phyloP scores from a whole-genome alignment of 2,113 vertebrate species.

The Brachypodius melanocephalos region DNA sequence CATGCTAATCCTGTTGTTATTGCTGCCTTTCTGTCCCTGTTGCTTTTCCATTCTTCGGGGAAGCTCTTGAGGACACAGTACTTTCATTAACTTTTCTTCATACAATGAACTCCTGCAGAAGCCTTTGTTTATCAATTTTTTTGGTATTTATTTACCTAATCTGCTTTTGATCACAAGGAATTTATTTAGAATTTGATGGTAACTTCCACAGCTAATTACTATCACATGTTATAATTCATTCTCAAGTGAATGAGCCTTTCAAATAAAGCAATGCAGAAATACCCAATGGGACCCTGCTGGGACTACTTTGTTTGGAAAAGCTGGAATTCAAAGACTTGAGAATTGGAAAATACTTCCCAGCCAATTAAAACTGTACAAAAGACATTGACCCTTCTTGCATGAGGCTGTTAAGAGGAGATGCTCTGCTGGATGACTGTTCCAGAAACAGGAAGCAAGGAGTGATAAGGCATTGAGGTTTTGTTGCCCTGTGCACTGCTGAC shows the following conservation, averaged over 20 bases:
- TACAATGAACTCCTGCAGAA: neutral
- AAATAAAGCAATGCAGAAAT: neutral
- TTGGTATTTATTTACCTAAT: slow-evolving; percentile 18
- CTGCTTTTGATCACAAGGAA: neutral
- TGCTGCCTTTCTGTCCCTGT: neutral
- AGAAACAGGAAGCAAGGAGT: neutral
- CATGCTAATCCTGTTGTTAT: neutral
- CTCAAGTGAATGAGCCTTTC: neutral
- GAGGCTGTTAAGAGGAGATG: neutral
- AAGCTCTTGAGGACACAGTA: neutral
- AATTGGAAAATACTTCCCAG: neutral
- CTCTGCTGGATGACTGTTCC: neutral
- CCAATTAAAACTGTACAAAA: neutral
- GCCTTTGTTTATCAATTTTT: neutral
- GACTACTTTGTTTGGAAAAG: neutral
- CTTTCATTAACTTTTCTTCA: neutral
- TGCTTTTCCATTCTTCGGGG: neutral
- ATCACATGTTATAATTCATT: neutral
- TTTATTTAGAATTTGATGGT: neutral
- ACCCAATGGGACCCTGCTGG: neutral
- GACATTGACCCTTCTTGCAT: neutral
- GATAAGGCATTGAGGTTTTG: neutral
- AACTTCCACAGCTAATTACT: neutral
- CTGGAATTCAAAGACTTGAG: neutral
- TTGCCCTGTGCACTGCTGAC: neutral